Percentiles rank a stretch among this genome's conserved stretches.
phyloP scores from a whole-genome alignment of 2,797 vertebrate species.

The Tarsius wallacei region DNA sequence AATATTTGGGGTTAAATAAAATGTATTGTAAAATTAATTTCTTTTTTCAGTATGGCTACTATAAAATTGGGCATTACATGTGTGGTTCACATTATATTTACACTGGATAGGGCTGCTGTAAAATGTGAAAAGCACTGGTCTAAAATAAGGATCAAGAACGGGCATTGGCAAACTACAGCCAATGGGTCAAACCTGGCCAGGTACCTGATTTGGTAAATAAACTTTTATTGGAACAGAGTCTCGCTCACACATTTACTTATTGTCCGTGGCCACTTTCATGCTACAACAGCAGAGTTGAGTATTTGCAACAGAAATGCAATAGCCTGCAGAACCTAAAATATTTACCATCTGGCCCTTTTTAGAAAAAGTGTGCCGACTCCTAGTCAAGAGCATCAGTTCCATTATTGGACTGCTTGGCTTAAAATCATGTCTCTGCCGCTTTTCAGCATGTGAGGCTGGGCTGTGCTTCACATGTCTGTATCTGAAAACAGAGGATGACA shows the following conservation, averaged over 20 bases:
- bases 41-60: background rate
- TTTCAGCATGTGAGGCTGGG: background rate
- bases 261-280: rapidly evolving
- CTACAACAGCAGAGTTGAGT: background rate
- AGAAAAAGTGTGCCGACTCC: background rate
- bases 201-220: background rate
- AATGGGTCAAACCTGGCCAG: background rate
- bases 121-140: background rate
- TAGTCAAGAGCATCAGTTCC: background rate
- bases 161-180: background rate
- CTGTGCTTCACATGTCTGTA: background rate
- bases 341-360: background rate
- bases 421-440: background rate
- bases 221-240: background rate
- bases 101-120: background rate
- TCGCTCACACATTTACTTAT: background rate
- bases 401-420: background rate
- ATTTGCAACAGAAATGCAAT: background rate
- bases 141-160: background rate
- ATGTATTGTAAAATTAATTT: background rate
- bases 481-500: background rate
- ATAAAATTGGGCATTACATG: background rate
- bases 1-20: background rate
- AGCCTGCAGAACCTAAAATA: background rate
- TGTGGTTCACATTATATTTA: background rate